Conservation (phyloP, 2,113 vertebrate genomes). For the Pterocles gutturalis region DNA sequence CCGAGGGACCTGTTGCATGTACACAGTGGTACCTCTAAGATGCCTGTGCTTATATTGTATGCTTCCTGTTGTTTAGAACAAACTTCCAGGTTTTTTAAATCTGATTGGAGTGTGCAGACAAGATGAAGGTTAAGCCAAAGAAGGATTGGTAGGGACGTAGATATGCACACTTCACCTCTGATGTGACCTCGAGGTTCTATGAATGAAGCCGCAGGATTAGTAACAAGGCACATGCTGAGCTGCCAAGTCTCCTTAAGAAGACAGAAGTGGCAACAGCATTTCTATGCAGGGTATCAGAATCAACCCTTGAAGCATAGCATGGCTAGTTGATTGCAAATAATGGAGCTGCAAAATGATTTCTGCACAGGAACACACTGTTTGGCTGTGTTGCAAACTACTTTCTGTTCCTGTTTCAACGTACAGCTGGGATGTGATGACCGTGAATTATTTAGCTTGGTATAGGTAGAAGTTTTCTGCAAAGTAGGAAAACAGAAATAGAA, state of each 20-base stretch:
- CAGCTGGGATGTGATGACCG: neutral
- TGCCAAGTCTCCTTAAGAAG: neutral
- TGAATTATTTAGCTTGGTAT: neutral
- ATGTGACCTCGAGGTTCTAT: neutral
- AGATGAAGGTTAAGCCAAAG: neutral
- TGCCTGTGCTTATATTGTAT: neutral
- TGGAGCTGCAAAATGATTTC: neutral
- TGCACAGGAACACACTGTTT: neutral
- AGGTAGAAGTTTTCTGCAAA: neutral
- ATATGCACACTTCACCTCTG: neutral
- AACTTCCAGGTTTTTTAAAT: neutral
- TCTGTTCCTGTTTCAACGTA: neutral
- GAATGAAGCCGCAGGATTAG: neutral
- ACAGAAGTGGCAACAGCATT: neutral
- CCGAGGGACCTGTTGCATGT: neutral
- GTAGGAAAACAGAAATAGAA: neutral
- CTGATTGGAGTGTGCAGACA: neutral
- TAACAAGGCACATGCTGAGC: neutral
- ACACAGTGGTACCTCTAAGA: neutral
- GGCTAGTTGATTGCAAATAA: conserved; percentile 12
- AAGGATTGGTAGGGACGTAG: neutral
- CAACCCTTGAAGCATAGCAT: neutral
- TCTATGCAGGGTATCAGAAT: neutral
- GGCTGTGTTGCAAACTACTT: neutral
- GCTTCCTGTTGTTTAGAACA: neutral